Conservation (phyloP, 1,140 invertebrate genomes). For the Oryzaephilus surinamensis region DNA sequence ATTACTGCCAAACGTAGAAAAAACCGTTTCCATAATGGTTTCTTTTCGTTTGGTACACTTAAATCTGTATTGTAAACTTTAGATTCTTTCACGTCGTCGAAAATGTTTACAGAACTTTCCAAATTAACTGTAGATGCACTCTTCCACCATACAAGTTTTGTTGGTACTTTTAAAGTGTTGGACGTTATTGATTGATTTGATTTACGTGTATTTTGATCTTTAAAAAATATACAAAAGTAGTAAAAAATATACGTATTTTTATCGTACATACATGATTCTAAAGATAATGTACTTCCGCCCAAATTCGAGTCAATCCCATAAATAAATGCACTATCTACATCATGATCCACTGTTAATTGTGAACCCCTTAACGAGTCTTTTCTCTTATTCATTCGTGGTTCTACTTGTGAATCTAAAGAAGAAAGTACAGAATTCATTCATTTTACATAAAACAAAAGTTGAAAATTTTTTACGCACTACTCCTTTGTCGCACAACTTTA, state of each 20-base stretch:
- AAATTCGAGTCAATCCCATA: slow-evolving; percentile 6
- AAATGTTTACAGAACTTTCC: no score
- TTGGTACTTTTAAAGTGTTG: neutral
- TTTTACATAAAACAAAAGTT: neutral
- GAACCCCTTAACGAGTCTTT: no score
- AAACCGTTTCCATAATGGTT: slow-evolving; percentile 25
- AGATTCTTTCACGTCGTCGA: no score
- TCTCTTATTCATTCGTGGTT: neutral
- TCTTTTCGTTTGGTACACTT: slow-evolving; percentile 10
- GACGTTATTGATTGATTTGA: neutral
- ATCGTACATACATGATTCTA: slow-evolving; percentile 3
- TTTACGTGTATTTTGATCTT: neutral
- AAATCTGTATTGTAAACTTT: slow-evolving; percentile 2
- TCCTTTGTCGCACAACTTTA: neutral
- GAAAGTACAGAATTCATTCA: no score
- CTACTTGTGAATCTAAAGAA: neutral
- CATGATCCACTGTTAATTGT: no score
- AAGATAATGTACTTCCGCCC: slow-evolving; percentile 2
- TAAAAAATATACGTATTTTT: neutral
- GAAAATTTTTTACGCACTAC: neutral
- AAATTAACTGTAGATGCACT: no score
- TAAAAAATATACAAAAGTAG: neutral
- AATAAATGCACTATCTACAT: neutral
- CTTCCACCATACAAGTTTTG: no score
- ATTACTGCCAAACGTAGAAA: slow-evolving; percentile 44